Conservation (phyloP, 1,140 invertebrate genomes). For the Ridgeia piscesae region DNA sequence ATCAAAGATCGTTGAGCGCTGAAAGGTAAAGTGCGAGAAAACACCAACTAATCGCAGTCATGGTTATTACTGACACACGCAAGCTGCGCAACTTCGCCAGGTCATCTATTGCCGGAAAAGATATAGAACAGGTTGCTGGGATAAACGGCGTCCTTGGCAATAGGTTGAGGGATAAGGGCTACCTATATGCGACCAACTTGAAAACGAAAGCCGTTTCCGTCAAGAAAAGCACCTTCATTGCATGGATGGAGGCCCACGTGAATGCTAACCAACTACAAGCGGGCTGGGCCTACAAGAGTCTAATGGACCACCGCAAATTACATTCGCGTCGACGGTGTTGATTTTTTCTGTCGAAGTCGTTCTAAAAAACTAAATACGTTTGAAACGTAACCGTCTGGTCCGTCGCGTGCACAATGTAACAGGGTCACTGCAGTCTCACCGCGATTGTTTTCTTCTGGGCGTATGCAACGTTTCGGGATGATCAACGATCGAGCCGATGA, state of each 20-base stretch:
- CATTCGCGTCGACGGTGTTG: neutral
- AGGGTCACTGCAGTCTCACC: neutral
- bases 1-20: neutral
- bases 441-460: neutral
- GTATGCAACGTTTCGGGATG: neutral
- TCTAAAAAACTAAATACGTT: neutral
- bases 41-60: neutral
- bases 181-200: neutral
- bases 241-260: neutral
- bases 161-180: neutral
- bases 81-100: neutral
- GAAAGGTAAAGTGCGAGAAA: neutral
- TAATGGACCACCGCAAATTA: neutral
- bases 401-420: neutral
- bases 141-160: neutral
- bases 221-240: neutral
- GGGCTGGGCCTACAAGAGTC: neutral
- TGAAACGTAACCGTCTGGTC: neutral
- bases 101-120: neutral
- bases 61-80: neutral
- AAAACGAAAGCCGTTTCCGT: neutral
- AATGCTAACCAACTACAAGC: neutral
- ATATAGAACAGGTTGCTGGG: neutral
- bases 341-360: neutral
- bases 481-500: neutral